Percentiles rank a stretch among this genome's conserved stretches.
phyloP scores from a whole-genome alignment of 2,797 vertebrate genomes.

The Pangasius sanitwongsei region DNA sequence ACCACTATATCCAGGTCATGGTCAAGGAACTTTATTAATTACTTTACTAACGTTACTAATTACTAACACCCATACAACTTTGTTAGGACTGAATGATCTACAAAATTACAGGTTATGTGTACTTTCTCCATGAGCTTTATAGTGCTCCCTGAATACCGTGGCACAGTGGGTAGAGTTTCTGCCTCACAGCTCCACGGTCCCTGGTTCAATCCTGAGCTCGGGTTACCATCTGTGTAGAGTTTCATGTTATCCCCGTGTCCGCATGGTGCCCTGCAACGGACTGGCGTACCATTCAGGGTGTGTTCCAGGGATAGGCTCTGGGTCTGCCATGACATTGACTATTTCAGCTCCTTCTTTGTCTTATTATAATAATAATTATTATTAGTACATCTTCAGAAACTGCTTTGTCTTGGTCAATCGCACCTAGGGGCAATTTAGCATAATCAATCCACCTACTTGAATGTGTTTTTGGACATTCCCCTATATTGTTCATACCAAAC shows the following conservation, averaged over 20 bases:
- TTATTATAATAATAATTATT: neutral
- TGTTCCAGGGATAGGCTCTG: neutral
- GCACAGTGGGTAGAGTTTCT: neutral
- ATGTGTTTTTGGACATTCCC: neutral
- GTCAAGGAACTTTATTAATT: neutral
- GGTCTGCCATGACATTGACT: neutral
- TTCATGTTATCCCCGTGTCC: neutral
- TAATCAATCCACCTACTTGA: neutral
- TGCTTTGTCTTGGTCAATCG: neutral
- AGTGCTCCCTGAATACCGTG: neutral
- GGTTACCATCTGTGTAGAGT: neutral
- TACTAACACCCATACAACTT: neutral
- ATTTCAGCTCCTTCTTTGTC: neutral
- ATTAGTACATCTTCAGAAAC: neutral
- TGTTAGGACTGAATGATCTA: neutral
- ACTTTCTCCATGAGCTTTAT: neutral
- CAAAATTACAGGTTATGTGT: neutral
- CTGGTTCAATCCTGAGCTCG: neutral
- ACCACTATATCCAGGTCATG: neutral
- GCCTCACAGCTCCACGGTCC: neutral
- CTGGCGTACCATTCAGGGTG: neutral
- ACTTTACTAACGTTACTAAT: neutral
- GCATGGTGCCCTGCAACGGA: neutral
- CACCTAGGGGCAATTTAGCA: neutral
- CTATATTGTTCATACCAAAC: neutral